A percentile compares a stretch with the other conserved stretches of the same genome.
Evolutionary conservation across 2,113 vertebrate genomes (phyloP).

Genomic region (Gallinago paraguaiae): DNA sequence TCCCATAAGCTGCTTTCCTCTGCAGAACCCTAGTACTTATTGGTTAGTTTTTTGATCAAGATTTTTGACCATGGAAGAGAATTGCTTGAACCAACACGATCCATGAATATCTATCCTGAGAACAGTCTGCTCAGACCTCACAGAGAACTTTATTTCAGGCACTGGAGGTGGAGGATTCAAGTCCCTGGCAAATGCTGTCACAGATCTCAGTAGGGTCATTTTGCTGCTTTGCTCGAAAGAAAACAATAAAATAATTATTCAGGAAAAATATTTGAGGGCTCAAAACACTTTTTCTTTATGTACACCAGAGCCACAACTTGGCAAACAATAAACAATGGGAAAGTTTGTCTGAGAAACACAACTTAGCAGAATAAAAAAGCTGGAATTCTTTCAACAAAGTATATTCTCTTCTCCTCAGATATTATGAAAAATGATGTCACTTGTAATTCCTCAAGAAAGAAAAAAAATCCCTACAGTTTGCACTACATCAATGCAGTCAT

Average conservation of each 20-base stretch:
- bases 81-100: neutral
- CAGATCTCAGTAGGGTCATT: neutral
- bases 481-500: constrained; percentile 73
- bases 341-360: constrained; percentile 74
- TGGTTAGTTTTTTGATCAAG: neutral
- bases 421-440: constrained; percentile 77
- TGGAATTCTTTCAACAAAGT: constrained; percentile 69
- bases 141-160: neutral
- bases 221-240: neutral
- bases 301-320: constrained; percentile 29
- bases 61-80: neutral
- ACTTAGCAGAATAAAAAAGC: constrained; percentile 38
- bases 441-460: constrained; percentile 70
- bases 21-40: neutral
- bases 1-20: neutral
- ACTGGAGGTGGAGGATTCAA: neutral
- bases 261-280: constrained; percentile 47
- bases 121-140: neutral
- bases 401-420: constrained; percentile 73
- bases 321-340: constrained; percentile 73
- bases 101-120: neutral
- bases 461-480: constrained; percentile 64
- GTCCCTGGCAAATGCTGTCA: neutral
- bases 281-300: constrained; percentile 1
- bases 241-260: constrained; percentile 54